Percentiles rank a stretch among this genome's conserved stretches.
Conservation (phyloP, 2,888 invertebrate genomes). For the Pteria penguin region DNA sequence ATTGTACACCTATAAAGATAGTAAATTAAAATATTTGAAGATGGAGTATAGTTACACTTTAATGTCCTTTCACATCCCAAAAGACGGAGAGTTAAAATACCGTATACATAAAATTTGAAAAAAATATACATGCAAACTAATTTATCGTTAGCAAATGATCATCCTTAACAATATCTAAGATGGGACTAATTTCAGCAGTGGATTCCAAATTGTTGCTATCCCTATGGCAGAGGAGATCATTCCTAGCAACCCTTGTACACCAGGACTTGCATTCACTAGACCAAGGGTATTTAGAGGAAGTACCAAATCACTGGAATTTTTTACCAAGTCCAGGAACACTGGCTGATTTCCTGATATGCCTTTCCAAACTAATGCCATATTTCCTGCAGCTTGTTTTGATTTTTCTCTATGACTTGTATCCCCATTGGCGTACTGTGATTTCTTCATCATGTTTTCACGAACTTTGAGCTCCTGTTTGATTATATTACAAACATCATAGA, state of each 20-base stretch:
- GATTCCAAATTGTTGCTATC: conserved; percentile 87
- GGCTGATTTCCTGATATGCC: conserved; percentile 67
- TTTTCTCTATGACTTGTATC: conserved; percentile 82
- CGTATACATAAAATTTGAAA: no score
- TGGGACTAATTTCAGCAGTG: conserved; percentile 86
- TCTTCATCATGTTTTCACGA: conserved; percentile 32
- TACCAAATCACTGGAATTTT: conserved; percentile 92
- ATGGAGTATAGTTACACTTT: no score
- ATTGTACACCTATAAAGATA: no score
- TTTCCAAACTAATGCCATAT: conserved; percentile 46
- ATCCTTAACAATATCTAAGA: no score
- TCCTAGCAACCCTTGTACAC: conserved; percentile 89
- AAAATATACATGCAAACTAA: no score
- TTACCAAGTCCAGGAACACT: conserved; percentile 89
- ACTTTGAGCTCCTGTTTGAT: conserved; percentile 54
- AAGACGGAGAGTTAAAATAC: no score
- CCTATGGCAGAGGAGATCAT: conserved; percentile 90
- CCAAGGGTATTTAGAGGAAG: conserved; percentile 92
- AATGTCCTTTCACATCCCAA: no score
- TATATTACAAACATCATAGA: conserved; percentile 85
- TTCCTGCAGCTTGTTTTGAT: not conserved
- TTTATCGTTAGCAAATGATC: no score
- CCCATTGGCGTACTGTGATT: conserved; percentile 59
- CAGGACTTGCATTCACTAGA: conserved; percentile 88
- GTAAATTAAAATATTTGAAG: no score